Conservation (phyloP, 2,113 vertebrate genomes). For the Amazona vittata region DNA sequence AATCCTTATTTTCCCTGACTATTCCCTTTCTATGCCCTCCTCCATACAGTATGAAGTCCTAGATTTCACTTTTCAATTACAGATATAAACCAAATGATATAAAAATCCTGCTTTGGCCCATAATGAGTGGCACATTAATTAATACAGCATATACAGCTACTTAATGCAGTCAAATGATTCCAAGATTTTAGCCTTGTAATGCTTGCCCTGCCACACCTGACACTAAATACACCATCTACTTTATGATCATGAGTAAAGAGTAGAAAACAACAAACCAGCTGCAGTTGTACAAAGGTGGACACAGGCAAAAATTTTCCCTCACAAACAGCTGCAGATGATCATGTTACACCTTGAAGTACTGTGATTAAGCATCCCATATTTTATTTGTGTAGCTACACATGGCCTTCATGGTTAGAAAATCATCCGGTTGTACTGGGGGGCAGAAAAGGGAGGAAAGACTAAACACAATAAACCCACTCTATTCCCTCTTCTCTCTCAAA, state of each 20-base stretch:
- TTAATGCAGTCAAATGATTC: neutral
- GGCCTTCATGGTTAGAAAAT: neutral
- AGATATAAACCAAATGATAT: neutral
- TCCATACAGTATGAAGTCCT: neutral
- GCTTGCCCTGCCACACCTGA: neutral
- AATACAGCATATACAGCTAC: neutral
- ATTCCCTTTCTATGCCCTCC: neutral
- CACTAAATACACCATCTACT: neutral
- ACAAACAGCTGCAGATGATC: neutral
- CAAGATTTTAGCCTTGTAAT: neutral
- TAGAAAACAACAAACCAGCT: neutral
- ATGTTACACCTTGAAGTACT: neutral
- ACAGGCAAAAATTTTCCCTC: neutral
- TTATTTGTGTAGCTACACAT: neutral
- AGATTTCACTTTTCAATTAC: neutral
- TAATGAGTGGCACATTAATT: neutral
- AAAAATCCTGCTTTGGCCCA: neutral
- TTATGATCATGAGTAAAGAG: neutral
- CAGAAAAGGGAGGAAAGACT: neutral
- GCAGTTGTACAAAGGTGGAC: neutral
- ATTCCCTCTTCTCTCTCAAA: neutral
- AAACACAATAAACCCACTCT: neutral
- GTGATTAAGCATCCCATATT: neutral
- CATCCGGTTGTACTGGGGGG: neutral
- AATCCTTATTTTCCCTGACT: neutral